phyloP scores from a whole-genome alignment of 2,797 vertebrate species.

The Notamacropus eugenii region DNA sequence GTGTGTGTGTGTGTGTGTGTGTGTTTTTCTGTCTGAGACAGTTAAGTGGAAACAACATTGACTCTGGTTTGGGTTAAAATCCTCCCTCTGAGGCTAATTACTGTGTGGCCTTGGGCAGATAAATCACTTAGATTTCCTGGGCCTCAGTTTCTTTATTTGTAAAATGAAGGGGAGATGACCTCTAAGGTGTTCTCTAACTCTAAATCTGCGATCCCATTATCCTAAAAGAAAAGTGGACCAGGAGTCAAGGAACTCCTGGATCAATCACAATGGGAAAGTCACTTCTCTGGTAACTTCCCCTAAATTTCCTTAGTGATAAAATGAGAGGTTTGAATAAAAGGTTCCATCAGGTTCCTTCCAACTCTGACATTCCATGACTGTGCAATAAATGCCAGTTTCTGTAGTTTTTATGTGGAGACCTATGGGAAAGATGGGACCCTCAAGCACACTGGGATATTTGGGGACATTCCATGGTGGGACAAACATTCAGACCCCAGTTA shows the following conservation, averaged over 20 bases:
- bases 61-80: neutral
- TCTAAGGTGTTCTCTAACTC: neutral
- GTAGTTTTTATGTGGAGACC: neutral
- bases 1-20: neutral
- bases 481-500: neutral
- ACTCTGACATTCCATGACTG: neutral
- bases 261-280: neutral
- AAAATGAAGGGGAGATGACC: neutral
- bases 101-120: neutral
- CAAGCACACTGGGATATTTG: neutral
- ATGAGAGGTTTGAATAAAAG: neutral
- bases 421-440: neutral
- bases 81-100: neutral
- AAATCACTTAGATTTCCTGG: neutral
- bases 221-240: neutral
- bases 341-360: neutral
- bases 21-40: neutral
- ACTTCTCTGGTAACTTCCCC: neutral
- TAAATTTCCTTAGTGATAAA: neutral
- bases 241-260: neutral
- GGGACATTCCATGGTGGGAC: neutral
- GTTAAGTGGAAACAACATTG: neutral
- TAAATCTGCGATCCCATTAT: neutral
- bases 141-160: neutral
- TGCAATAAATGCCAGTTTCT: neutral